phyloP scores from a whole-genome alignment of 1,140 invertebrate species.

The Sycophila sp. region DNA sequence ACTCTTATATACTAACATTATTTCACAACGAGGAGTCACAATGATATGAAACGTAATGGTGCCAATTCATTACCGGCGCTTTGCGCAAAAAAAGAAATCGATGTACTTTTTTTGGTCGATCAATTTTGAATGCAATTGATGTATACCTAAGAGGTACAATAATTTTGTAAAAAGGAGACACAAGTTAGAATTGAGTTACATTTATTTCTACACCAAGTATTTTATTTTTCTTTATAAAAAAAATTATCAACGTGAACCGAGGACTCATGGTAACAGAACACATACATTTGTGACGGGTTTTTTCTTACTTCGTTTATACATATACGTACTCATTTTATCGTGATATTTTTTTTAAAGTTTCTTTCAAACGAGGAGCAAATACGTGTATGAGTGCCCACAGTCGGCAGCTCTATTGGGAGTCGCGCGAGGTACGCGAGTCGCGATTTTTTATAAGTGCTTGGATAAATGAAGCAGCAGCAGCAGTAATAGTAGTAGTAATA shows the following conservation, averaged over 20 bases:
- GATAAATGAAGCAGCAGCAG: conserved; percentile 6
- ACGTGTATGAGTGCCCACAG: conserved; percentile 9
- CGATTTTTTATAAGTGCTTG: conserved; percentile 13
- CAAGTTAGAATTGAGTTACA: no score
- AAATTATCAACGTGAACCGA: no score
- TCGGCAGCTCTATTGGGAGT: conserved; percentile 24
- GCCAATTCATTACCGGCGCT: background rate
- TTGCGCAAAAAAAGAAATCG: conserved; percentile 6
- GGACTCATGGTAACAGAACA: conserved; percentile 35
- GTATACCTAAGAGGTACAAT: no score
- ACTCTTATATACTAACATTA: background rate
- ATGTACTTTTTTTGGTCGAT: no score
- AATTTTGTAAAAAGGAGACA: no score
- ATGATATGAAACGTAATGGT: background rate
- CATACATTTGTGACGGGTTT: no score
- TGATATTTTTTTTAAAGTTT: no score
- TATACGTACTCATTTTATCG: no score
- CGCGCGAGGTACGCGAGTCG: conserved; percentile 36
- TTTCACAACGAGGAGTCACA: background rate
- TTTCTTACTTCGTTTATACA: no score
- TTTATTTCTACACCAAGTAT: no score
- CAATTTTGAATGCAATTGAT: no score
- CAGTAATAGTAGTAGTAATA: conserved; percentile 7
- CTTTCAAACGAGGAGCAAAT: conserved; percentile 14
- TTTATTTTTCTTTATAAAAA: no score